phyloP scores from a whole-genome alignment of 2,113 vertebrate species.

The Benitochromis conjunctus region DNA sequence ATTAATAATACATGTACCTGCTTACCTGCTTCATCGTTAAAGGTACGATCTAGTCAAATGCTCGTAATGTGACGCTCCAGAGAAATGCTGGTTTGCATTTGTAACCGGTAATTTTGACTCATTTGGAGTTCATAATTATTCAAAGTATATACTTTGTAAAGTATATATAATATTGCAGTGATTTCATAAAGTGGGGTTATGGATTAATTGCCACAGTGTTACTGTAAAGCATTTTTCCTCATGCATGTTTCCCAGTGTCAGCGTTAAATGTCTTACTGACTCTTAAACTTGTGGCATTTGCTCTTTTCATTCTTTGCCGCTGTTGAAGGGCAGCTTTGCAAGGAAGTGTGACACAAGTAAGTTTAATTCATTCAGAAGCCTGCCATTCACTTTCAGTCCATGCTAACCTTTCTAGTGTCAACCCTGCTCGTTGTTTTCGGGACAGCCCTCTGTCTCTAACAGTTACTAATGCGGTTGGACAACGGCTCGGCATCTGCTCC shows the following conservation, averaged over 20 bases:
- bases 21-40: background rate
- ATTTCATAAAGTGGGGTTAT: background rate
- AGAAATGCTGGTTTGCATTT: background rate
- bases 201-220: background rate
- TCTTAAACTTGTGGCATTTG: background rate
- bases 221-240: background rate
- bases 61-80: background rate
- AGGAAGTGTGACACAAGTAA: background rate
- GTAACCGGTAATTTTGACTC: background rate
- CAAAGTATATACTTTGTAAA: background rate
- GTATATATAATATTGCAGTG: background rate
- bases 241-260: background rate
- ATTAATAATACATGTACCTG: background rate
- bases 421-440: background rate
- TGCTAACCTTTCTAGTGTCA: background rate
- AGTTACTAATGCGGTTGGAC: slow-evolving; percentile 17
- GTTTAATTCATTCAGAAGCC: background rate
- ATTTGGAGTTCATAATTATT: background rate
- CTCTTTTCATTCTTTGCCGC: background rate
- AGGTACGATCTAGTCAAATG: too few relatives aligned
- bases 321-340: background rate
- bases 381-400: background rate
- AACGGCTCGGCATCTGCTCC: slow-evolving; percentile 15
- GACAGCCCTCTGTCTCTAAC: background rate
- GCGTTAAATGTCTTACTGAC: background rate